Evolutionary conservation across 2,888 invertebrate species (phyloP), one percentile per base, ranked within the genome.

Genomic region (Kryphioiulus occultus): DNA sequence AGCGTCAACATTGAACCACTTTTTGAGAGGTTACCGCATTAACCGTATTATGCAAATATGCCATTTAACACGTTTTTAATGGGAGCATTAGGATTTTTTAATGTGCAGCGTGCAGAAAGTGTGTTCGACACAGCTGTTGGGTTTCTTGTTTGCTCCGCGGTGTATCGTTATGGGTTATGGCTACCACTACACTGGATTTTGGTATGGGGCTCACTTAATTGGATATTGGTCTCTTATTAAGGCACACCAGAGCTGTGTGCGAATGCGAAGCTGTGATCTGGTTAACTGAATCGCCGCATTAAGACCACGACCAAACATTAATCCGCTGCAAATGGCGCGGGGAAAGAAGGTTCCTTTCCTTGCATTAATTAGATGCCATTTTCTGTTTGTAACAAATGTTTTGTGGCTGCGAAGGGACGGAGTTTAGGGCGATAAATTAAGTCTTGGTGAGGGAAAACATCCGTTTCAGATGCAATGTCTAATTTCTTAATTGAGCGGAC

Each of bases 11-110:
- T 53, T 53, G 53, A 53, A 53, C 22, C 68, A 68, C 7, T 68
- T 68, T 68, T 68, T 68, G 53, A 68, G 26, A 68, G 68, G 68
- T 68, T 68, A 68, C 68, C 68, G 68, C 68, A 68, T 68, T 68
- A 68, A 68, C 68, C 68, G 12, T 68, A 68, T 68, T 68, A 68
- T 68, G 68, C 68, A 68, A 68, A 68, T 68, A 26, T 22, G 19
- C 5, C 68, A 68, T 68, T 68, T 68, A 68, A 68, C 68, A 68
- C 68, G 68, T 26, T 68, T 68, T 68, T 68, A 68, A 68, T 68
- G 68, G 68, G 68, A 3, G 26, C 68, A 68, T 68, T 68, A 68
- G 26, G 22, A 26, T 68, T 68, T 68, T 68, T 68, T 68, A 68
- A 68, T 68, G 68, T 19, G 68, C 68, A 9, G 68, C 19, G 3